A percentile compares a stretch with the other conserved stretches of the same genome.
Conservation (phyloP, 2,113 vertebrate species). For the Actenoides hombroni region DNA sequence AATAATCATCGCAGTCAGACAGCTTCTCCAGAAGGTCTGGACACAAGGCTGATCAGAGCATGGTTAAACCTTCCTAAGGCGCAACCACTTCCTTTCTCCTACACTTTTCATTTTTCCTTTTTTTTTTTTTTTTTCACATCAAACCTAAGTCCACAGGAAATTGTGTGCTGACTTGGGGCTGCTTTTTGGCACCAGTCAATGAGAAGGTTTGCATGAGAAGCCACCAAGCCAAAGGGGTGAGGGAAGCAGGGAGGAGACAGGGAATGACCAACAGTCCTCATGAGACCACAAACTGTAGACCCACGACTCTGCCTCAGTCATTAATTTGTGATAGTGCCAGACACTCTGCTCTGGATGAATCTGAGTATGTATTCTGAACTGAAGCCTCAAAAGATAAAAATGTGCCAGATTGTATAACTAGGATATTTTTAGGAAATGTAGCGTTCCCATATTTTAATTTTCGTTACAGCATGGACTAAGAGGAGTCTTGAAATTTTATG, state of each 20-base stretch:
- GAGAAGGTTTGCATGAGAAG: not conserved
- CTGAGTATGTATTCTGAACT: not conserved
- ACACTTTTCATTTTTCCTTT: not conserved
- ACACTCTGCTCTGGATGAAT: not conserved
- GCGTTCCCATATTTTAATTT: not conserved
- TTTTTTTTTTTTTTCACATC: not conserved
- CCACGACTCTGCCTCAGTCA: rapidly evolving
- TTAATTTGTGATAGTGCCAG: not conserved
- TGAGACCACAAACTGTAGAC: not conserved
- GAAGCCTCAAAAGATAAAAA: not conserved
- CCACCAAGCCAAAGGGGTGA: rapidly evolving
- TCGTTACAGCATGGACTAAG: not conserved
- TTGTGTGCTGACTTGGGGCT: not conserved
- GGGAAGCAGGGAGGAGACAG: not conserved
- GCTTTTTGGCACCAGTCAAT: not conserved
- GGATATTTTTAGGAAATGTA: not conserved
- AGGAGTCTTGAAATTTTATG: not conserved
- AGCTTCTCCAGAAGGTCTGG: not conserved
- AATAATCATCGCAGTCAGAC: no score
- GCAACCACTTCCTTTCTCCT: not conserved
- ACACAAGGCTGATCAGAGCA: rapidly evolving
- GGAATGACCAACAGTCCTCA: not conserved
- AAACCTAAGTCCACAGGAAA: not conserved
- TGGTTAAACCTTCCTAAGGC: not conserved
- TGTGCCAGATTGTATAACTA: not conserved